A percentile compares a stretch with the other conserved stretches of the same genome.
Evolutionary conservation across 1,140 invertebrate species (phyloP).

Genomic region (Riptortus pedestris): DNA sequence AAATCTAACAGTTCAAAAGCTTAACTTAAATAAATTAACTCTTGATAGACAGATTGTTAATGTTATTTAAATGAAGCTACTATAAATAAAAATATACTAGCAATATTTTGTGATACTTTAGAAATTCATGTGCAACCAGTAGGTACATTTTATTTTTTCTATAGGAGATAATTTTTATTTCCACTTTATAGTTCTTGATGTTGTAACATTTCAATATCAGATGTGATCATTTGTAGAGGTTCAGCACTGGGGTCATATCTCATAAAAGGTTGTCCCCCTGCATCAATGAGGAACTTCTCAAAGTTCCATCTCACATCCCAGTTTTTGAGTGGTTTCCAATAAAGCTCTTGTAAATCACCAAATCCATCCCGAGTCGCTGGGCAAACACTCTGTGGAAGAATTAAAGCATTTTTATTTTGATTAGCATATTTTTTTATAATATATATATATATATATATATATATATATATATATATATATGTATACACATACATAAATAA

Average conservation of each 20-base stretch:
- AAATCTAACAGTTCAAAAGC: too few relatives aligned
- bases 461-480: background rate
- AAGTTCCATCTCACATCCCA: constrained; percentile 51
- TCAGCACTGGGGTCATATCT: constrained; percentile 39
- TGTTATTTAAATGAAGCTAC: too few relatives aligned
- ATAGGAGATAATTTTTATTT: too few relatives aligned
- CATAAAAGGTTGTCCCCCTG: constrained; percentile 40
- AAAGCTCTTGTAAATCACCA: constrained; percentile 35
- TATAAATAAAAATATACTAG: too few relatives aligned
- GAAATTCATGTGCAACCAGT: too few relatives aligned
- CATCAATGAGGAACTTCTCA: constrained; percentile 47
- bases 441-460: background rate
- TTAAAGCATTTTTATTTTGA: background rate
- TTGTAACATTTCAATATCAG: constrained; percentile 31
- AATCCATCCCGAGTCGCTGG: constrained; percentile 37
- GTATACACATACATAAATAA: too few relatives aligned
- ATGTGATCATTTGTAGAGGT: constrained; percentile 30
- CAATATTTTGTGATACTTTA: too few relatives aligned
- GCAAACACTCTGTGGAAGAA: constrained; percentile 34
- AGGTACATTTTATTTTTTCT: too few relatives aligned
- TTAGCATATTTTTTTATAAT: background rate
- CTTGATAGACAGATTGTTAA: too few relatives aligned
- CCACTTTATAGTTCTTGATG: background rate
- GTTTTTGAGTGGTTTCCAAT: constrained; percentile 38
- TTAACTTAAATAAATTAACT: too few relatives aligned